Conservation (phyloP, 1,140 invertebrate genomes). For the Macrotrachela quadricornifera region DNA sequence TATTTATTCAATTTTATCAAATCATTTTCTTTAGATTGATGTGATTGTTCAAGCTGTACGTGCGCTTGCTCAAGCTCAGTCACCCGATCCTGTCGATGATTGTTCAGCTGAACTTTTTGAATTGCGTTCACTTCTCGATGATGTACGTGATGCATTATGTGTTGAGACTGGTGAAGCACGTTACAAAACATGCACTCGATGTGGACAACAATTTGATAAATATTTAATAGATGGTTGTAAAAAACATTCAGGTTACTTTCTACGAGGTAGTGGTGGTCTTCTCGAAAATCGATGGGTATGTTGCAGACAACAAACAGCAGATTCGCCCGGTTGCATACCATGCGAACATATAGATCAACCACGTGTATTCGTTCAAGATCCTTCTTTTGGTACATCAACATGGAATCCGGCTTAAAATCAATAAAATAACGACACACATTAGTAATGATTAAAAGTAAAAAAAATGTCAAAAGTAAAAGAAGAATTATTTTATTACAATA, state of each 20-base stretch:
- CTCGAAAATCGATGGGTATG: conserved; percentile 8
- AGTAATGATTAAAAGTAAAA: too few relatives aligned
- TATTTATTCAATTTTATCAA: too few relatives aligned
- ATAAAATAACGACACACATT: too few relatives aligned
- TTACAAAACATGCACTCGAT: conserved; percentile 2
- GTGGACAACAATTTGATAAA: conserved; percentile 1
- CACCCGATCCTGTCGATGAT: background rate
- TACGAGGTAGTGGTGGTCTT: background rate
- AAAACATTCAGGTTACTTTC: conserved; percentile 6
- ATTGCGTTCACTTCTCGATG: background rate
- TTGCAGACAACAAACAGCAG: background rate
- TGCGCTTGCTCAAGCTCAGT: background rate
- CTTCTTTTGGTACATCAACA: background rate
- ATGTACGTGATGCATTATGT: background rate
- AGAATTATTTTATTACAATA: too few relatives aligned
- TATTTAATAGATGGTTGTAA: background rate
- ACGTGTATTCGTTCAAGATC: background rate
- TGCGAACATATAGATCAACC: background rate
- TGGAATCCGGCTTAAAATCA: background rate
- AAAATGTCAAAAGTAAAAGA: too few relatives aligned
- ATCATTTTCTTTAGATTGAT: background rate
- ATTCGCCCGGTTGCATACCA: background rate
- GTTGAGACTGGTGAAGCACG: background rate
- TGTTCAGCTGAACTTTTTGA: background rate
- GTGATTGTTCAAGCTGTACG: conserved; percentile 1